phyloP scores from a whole-genome alignment of 1,140 invertebrate species.

The Calliphora vicina region DNA sequence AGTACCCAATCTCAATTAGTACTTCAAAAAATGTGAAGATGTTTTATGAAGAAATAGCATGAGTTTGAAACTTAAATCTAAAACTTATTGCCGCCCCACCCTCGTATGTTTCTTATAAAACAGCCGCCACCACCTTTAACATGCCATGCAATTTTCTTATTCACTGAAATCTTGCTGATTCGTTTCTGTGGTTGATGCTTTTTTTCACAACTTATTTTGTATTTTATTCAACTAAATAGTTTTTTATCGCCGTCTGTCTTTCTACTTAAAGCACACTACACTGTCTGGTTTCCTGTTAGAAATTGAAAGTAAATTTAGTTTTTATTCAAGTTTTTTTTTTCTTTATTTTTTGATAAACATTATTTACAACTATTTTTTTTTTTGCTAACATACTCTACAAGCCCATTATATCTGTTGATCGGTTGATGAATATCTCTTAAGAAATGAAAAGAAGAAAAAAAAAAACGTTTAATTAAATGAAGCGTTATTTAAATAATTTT shows the following conservation, averaged over 20 bases:
- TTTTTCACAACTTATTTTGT: background rate
- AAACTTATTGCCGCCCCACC: background rate
- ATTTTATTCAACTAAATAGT: background rate
- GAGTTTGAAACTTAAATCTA: too few relatives aligned
- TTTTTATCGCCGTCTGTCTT: background rate
- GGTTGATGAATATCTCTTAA: background rate
- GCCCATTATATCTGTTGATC: background rate
- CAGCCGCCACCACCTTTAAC: background rate
- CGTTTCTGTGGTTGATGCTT: background rate
- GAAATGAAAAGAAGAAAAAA: too few relatives aligned
- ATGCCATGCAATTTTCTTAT: constrained; percentile 16
- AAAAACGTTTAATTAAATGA: too few relatives aligned
- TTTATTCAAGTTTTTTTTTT: constrained; percentile 10
- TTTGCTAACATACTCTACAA: background rate
- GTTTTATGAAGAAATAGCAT: too few relatives aligned
- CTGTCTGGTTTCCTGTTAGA: constrained; percentile 6
- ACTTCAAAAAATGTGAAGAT: too few relatives aligned
- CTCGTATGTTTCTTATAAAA: background rate
- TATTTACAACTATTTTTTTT: background rate
- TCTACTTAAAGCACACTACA: background rate
- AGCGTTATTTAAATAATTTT: background rate
- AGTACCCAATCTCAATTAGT: too few relatives aligned
- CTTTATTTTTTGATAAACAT: background rate
- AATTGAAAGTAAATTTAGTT: background rate
- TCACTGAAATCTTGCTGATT: background rate